Base-by-base conservation (phyloP, 2,113 vertebrate species). In the Podocnemis expansa region DNA sequence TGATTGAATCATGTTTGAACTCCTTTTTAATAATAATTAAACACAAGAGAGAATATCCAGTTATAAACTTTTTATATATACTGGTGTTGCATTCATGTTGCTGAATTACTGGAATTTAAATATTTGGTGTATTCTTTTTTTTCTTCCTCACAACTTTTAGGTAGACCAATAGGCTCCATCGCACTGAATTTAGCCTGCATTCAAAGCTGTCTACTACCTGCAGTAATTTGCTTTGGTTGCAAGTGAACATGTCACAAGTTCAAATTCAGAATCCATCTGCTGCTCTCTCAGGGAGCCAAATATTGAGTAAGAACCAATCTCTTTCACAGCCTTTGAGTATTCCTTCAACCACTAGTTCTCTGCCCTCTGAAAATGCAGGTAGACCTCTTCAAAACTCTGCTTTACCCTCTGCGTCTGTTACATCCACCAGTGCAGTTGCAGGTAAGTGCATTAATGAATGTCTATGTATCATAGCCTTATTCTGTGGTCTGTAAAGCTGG, bases 321-420 rank as follows among this genome's bases (percentile, higher is more conserved):
- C 96, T 99, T 94, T 96, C 98, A 73, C 99, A 99, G 97, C 98
- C 98, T 79, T 98, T 99, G 98, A 99, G 99, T 97, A 99, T 99
- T 97, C 99, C 99, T 87, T 98, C 98, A 97, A 97, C 98, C 84
- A 93, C 98, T 80, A 99, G 98, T 96, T 98, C 98, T 84, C 97
- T 99, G 92, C 98, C 99, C 92, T 99, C 99, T 82, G 99, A 99
- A 98, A 99, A 98, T 95, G 99, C 99, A 97, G 99, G 99, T 97
- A 99, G 99, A 98, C 99, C 99, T 67, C 97, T 99, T 95, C 98
- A 99, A 97, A 99, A 97, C 95, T 99, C 99, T 58, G 98, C 99
- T 97, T 98, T 99, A 95, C 99, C 99, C 47, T 99, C 99, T 85
- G 98, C 99, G 94, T 99, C 99, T 80, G 97, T 98, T 94, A 99